Conservation (phyloP, 2,888 invertebrate species). For the Aporophyla lueneburgensis region DNA sequence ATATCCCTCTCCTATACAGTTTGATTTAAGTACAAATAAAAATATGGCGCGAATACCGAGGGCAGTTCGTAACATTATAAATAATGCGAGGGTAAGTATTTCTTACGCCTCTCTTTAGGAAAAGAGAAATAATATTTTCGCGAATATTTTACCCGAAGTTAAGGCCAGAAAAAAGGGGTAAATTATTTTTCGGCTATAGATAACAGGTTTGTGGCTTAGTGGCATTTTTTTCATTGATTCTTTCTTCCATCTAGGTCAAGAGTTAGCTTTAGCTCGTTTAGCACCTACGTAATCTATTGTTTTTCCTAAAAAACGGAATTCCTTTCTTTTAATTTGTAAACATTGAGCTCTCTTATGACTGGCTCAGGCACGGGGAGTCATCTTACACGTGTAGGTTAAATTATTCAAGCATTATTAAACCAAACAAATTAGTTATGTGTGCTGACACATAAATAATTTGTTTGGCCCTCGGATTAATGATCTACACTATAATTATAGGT, state of each 20-base stretch:
- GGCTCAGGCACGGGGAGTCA: background rate
- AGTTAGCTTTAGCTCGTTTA: background rate
- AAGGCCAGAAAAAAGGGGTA: slow-evolving; percentile 16
- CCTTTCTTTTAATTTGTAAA: background rate
- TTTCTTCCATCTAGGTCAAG: background rate
- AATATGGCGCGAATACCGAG: slow-evolving; percentile 42
- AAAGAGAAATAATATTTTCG: slow-evolving; percentile 44
- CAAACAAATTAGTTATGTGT: too few species aligned
- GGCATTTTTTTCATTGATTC: slow-evolving; percentile 3
- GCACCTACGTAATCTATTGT: background rate
- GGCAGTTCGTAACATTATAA: slow-evolving; percentile 54
- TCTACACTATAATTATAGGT: too few species aligned
- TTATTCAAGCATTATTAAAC: too few species aligned
- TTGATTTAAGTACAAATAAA: slow-evolving; percentile 56
- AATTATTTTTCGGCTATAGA: background rate
- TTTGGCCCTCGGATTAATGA: too few species aligned
- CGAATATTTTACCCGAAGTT: slow-evolving; percentile 36
- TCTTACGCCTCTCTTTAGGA: slow-evolving; percentile 36
- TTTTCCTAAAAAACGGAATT: background rate
- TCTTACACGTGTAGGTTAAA: background rate
- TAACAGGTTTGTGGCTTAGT: background rate
- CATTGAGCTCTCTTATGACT: background rate
- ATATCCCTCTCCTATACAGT: slow-evolving; percentile 19
- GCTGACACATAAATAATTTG: too few species aligned
- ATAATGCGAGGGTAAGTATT: slow-evolving; percentile 53